Conservation (phyloP, 2,888 invertebrate genomes). For the Thecophora atra region DNA sequence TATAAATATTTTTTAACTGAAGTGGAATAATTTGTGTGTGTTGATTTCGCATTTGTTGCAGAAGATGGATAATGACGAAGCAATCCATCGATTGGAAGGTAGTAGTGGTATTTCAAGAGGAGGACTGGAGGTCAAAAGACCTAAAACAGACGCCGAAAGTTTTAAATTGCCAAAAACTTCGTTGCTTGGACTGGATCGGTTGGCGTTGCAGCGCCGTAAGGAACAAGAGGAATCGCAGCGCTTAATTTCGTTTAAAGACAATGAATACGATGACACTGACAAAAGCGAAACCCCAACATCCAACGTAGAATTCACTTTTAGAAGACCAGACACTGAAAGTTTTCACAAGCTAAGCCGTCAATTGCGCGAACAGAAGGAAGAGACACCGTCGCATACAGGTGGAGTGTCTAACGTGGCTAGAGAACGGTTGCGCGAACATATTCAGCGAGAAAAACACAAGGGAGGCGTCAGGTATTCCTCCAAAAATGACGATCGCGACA, state of each 20-base stretch:
- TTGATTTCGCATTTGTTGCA: too few relatives aligned
- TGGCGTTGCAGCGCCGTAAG: slow-evolving; percentile 79
- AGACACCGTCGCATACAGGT: slow-evolving; percentile 94
- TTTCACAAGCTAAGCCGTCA: slow-evolving; percentile 68
- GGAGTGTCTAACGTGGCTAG: slow-evolving; percentile 79
- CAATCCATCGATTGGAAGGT: slow-evolving; percentile 78
- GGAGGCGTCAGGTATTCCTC: slow-evolving; percentile 52
- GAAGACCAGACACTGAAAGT: slow-evolving; percentile 61
- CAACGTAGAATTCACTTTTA: slow-evolving; percentile 59
- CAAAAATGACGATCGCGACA: slow-evolving; percentile 46
- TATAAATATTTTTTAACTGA: too few relatives aligned
- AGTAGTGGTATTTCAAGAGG: slow-evolving; percentile 70
- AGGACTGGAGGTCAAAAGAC: slow-evolving; percentile 77
- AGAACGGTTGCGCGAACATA: slow-evolving; percentile 76
- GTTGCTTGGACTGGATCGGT: slow-evolving; percentile 82
- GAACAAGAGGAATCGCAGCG: slow-evolving; percentile 72
- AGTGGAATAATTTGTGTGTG: too few relatives aligned
- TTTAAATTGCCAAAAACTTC: slow-evolving; percentile 83
- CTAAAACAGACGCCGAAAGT: slow-evolving; percentile 64
- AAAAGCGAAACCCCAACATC: slow-evolving; percentile 40
- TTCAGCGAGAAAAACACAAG: slow-evolving; percentile 66
- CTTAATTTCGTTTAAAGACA: slow-evolving; percentile 73
- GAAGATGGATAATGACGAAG: slow-evolving; percentile 50
- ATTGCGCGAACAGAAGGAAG: slow-evolving; percentile 81
- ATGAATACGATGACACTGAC: slow-evolving; percentile 65